phyloP scores from a whole-genome alignment of 2,113 vertebrate species.

The Gambusia holbrooki region DNA sequence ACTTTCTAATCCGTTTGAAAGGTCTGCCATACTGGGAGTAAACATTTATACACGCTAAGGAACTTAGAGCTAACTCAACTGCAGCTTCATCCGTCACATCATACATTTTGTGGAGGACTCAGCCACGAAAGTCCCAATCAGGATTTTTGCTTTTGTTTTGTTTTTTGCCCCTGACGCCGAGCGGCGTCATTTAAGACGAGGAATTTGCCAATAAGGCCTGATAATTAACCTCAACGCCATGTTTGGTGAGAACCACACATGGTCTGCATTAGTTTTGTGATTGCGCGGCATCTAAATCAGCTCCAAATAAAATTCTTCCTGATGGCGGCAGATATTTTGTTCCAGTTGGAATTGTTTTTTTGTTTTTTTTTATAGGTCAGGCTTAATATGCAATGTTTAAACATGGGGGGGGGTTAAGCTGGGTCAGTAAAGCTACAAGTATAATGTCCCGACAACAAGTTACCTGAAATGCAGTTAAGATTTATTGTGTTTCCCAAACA shows the following conservation, averaged over 20 bases:
- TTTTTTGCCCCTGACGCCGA: neutral
- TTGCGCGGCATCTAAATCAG: neutral
- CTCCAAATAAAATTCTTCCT: no score
- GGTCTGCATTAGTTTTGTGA: neutral
- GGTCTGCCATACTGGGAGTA: neutral
- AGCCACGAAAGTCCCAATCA: neutral
- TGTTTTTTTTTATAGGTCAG: no score
- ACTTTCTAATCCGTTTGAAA: slow-evolving; percentile 10
- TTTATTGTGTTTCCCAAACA: no score
- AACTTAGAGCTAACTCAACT: neutral
- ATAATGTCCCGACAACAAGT: no score
- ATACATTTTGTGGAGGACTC: neutral
- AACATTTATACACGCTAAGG: neutral
- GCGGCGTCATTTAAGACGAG: neutral
- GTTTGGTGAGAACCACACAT: neutral
- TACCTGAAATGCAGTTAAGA: no score
- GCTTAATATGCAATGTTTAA: no score
- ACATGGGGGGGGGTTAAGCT: no score
- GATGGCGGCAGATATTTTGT: no score
- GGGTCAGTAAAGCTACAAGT: no score
- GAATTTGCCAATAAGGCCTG: neutral
- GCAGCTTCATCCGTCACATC: neutral
- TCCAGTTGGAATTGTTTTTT: no score
- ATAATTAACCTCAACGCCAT: neutral
- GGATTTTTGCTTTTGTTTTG: neutral